Percentiles rank a stretch among this genome's conserved stretches.
phyloP scores from a whole-genome alignment of 2,113 vertebrate species.

The Coptodon bakossiorum region DNA sequence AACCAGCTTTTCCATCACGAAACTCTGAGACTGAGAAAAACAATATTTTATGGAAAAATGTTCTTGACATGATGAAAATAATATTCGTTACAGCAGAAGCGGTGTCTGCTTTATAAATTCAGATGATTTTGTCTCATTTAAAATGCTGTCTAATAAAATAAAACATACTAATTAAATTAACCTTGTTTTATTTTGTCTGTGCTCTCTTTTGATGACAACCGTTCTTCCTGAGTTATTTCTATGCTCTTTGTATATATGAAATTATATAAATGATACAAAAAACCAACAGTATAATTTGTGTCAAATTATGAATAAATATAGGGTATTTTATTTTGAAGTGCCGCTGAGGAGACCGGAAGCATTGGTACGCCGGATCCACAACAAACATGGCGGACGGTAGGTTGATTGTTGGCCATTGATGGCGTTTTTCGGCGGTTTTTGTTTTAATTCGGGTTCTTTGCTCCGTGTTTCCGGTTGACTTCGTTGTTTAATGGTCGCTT shows the following conservation, averaged over 20 bases:
- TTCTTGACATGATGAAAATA: background rate
- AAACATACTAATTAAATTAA: background rate
- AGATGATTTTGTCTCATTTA: background rate
- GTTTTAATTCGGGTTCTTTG: rapidly evolving
- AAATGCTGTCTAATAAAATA: background rate
- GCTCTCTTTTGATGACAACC: background rate
- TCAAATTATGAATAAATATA: background rate
- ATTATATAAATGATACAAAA: background rate
- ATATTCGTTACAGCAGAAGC: background rate
- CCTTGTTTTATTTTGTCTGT: background rate
- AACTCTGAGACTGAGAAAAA: background rate
- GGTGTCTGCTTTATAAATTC: background rate
- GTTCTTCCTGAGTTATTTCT: background rate
- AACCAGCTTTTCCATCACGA: background rate
- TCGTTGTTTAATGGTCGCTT: rapidly evolving
- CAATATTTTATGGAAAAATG: background rate
- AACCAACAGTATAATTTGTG: background rate
- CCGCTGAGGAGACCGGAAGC: background rate
- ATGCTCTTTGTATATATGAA: background rate
- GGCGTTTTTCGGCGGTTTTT: rapidly evolving
- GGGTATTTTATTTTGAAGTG: constrained; percentile 6
- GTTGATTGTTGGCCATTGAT: constrained; percentile 25
- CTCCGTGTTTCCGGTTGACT: rapidly evolving
- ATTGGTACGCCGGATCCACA: constrained; percentile 28
- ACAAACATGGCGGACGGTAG: constrained; percentile 81